Conservation (phyloP, 1,140 invertebrate genomes). For the Orius insidiosus region DNA sequence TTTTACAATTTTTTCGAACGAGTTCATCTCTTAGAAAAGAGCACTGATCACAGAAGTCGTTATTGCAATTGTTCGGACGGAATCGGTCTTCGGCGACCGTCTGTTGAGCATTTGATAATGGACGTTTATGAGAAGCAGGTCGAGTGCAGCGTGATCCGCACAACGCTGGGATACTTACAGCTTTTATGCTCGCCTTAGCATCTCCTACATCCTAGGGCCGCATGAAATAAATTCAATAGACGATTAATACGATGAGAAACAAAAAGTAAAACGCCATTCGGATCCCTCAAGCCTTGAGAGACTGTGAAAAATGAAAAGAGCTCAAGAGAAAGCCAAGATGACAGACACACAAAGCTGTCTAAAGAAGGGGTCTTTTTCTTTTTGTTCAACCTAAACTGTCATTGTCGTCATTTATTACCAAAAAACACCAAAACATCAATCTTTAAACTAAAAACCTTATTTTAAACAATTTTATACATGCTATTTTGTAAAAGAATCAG, state of each 20-base stretch:
- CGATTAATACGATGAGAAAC: no score
- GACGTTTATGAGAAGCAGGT: not conserved
- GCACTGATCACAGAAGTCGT: not conserved
- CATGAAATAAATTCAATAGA: slow-evolving; percentile 9
- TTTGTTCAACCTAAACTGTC: not conserved
- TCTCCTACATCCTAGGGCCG: slow-evolving; percentile 12
- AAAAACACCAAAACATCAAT: no score
- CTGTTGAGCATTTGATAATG: slow-evolving; percentile 4
- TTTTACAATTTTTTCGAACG: slow-evolving; percentile 2
- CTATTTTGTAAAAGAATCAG: no score
- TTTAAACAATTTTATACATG: no score
- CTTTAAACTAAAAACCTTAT: no score
- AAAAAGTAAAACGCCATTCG: no score
- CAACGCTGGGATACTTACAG: slow-evolving; percentile 13
- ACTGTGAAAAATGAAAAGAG: no score
- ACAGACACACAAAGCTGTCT: no score
- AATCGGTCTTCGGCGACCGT: slow-evolving; percentile 1
- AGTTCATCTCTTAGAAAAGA: slow-evolving; percentile 2
- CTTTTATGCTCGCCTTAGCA: slow-evolving; percentile 8
- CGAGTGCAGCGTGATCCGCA: slow-evolving; percentile 1
- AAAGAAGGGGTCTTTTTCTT: not conserved
- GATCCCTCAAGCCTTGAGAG: no score
- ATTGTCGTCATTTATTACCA: no score
- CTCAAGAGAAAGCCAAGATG: no score
- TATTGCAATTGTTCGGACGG: slow-evolving; percentile 7